Evolutionary conservation across 1,140 invertebrate genomes (phyloP), one percentile per base, ranked within the genome.

Genomic region (Drosophila triauraria): DNA sequence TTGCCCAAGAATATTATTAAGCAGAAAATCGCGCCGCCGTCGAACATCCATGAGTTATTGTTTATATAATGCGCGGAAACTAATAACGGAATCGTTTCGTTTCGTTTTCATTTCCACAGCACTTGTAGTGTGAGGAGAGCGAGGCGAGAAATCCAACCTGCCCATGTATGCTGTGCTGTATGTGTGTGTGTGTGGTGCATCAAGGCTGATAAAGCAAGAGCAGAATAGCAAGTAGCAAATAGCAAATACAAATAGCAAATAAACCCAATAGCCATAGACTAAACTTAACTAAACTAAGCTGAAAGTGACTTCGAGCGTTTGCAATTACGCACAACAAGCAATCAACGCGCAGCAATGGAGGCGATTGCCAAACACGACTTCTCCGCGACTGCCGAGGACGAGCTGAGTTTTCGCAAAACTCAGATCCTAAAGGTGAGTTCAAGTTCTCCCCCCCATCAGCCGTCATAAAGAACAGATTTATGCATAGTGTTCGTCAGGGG

Each of bases 301-400:
- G 7, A 53, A 69, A 67, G 42, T 40, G 35, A 63, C 20, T 43
- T 58, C 58, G 42, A 51, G 63, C 63, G 67, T 38, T 69, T 27
- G 10, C 47, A 72, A 59, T 57, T 43, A 56, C 70, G 71, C 50
- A 76, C 40, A 70, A 44, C 25, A 27, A 51, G 38, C 53, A 35
- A 40, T 30, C 43, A 59, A 30, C 53, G 56, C 77, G 79, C 53
- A 75, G 68, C 59, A 87, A 99, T 99, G 99, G 99, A 99, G 95
- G 99, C 99, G 91, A 95, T 97, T 94, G 98, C 98, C 80, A 99
- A 99, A 95, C 98, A 99, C 94, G 98, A 99, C 95, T 99, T 99
- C 94, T 97, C 96, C 93, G 98, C 99, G 69, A 99, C 98, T 76
- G 98, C 98, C 84, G 97, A 98, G 92, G 99, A 99, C 95, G 99